Conservation (phyloP, 1,140 invertebrate genomes). For the Uloborus diversus region DNA sequence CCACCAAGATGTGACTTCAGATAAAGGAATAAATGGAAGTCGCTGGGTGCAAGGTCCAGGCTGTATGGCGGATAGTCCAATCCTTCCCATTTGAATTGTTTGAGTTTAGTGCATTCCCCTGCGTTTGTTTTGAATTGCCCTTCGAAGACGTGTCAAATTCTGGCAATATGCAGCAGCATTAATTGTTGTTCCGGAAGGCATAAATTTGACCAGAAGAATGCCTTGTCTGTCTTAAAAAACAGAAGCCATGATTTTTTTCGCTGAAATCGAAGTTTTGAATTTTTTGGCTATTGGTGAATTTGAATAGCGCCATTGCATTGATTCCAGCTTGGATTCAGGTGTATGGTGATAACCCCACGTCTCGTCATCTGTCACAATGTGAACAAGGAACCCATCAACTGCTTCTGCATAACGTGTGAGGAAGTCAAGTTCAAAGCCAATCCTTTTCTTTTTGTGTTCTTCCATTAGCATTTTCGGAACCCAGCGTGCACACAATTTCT, state of each 20-base stretch:
- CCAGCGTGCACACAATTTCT: background rate
- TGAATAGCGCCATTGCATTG: background rate
- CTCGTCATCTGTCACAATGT: background rate
- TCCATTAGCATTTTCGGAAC: background rate
- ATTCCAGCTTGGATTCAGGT: constrained; percentile 10
- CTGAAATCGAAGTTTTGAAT: background rate
- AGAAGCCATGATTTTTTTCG: background rate
- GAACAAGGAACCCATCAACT: constrained; percentile 8
- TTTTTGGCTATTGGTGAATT: background rate
- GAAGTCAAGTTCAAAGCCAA: background rate
- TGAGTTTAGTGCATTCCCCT: background rate
- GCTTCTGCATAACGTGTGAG: constrained; percentile 6
- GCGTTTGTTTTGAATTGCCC: background rate
- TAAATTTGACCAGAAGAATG: background rate
- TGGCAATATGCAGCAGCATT: background rate
- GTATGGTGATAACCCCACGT: background rate
- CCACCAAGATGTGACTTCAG: too few relatives aligned
- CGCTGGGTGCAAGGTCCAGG: background rate
- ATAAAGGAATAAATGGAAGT: background rate
- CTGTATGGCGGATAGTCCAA: background rate
- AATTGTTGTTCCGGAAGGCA: background rate
- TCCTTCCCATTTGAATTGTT: background rate
- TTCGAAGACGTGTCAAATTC: background rate
- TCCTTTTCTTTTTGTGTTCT: background rate
- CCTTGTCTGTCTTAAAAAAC: background rate